These are phyloP conservation scores for Copsychus sechellarum DNA, from an alignment of 2,113 vertebrate genomes.

Conservation along the genomic window DNA sequence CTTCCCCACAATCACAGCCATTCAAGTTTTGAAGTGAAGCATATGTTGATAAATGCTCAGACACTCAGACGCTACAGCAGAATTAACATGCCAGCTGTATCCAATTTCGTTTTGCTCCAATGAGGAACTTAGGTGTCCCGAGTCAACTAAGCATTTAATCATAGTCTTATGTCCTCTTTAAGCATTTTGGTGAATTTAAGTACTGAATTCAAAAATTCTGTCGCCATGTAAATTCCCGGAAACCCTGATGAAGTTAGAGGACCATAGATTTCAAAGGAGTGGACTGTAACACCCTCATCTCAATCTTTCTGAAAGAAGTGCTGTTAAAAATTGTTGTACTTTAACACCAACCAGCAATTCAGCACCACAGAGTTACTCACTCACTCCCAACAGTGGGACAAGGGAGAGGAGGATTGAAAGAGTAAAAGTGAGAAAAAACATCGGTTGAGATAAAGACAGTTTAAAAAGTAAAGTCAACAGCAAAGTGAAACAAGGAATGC, in stretches of 20 bases:
- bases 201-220: neutral
- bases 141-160: neutral
- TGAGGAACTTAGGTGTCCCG: neutral
- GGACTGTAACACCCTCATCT: accelerated
- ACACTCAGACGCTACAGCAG: neutral
- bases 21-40: neutral
- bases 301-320: neutral
- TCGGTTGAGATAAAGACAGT: neutral
- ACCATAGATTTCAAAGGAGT: neutral
- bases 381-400: no score
- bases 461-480: neutral
- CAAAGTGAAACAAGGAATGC: neutral
- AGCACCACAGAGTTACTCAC: neutral
- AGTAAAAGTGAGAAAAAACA: neutral
- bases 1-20: neutral
- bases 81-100: neutral
- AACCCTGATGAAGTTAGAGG: neutral
- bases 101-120: neutral
- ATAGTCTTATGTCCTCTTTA: neutral
- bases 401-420: neutral
- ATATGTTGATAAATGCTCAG: slow-evolving; percentile 6
- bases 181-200: neutral
- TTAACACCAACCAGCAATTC: neutral
- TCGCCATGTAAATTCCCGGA: accelerated
- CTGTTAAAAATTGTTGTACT: neutral